Percentiles rank a stretch among this genome's conserved stretches.
These are phyloP conservation scores for Macrophya annulata DNA, from an alignment of 2,888 invertebrate genomes.

Conservation along the genomic window DNA sequence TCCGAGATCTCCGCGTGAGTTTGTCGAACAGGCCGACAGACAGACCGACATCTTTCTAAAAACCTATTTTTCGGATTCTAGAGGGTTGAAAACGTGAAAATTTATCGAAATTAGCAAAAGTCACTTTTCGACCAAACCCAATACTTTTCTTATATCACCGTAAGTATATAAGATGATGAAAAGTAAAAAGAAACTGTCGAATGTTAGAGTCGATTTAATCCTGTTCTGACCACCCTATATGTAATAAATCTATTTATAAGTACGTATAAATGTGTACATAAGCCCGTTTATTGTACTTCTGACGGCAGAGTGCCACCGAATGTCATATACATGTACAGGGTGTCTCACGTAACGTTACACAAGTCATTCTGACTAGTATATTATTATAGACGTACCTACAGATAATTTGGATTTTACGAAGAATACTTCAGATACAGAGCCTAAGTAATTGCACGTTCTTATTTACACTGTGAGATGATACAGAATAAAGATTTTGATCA, in stretches of 20 bases:
- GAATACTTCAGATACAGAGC: neutral
- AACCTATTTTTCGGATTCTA: no score
- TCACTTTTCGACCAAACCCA: no score
- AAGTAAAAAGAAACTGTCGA: no score
- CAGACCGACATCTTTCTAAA: no score
- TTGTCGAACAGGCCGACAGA: no score
- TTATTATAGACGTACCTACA: no score
- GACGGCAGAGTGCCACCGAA: conserved; percentile 1
- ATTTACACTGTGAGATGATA: neutral
- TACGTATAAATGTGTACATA: neutral
- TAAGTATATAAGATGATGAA: no score
- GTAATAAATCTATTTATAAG: neutral
- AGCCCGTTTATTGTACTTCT: neutral
- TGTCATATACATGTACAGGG: neutral
- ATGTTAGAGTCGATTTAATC: neutral
- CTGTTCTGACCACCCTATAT: neutral
- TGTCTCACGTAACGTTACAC: neutral
- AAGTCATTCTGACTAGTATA: neutral
- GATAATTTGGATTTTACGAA: neutral
- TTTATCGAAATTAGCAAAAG: no score
- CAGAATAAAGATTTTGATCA: neutral
- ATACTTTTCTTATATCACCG: no score
- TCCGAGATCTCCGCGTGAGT: no score
- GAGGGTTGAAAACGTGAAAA: no score
- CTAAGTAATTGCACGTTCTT: neutral